Conservation (phyloP, 2,888 invertebrate genomes). For the Philonicus albiceps region DNA sequence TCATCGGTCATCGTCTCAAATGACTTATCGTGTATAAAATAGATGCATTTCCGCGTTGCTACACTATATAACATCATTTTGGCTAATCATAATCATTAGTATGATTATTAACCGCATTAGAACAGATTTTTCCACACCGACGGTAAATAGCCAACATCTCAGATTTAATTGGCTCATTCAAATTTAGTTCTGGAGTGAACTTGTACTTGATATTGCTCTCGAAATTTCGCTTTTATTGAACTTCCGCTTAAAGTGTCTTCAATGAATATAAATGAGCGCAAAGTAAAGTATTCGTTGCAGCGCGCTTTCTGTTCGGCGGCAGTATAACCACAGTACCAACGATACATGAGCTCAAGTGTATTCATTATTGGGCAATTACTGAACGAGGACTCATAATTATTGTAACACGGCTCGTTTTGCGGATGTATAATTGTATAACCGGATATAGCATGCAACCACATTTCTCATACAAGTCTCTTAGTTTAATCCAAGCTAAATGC, state of each 20-base stretch:
- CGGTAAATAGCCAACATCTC: background rate
- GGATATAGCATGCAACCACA: slow-evolving; percentile 33
- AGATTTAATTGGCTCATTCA: slow-evolving; percentile 18
- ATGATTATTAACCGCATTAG: background rate
- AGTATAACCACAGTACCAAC: background rate
- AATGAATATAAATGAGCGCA: slow-evolving; percentile 34
- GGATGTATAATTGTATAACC: slow-evolving; percentile 27
- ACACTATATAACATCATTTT: background rate
- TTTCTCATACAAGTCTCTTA: background rate
- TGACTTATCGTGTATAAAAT: background rate
- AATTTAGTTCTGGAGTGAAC: slow-evolving; percentile 40
- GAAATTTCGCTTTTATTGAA: slow-evolving; percentile 45
- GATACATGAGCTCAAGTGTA: slow-evolving; percentile 31
- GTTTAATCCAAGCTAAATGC: background rate
- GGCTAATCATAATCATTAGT: background rate
- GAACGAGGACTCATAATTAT: slow-evolving; percentile 35
- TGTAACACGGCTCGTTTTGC: slow-evolving; percentile 23
- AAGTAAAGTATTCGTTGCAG: slow-evolving; percentile 1
- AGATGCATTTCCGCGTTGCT: slow-evolving; percentile 4
- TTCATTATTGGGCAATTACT: slow-evolving; percentile 43
- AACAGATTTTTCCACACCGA: background rate
- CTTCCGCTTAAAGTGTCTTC: slow-evolving; percentile 43
- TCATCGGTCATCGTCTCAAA: slow-evolving; percentile 31
- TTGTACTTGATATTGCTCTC: slow-evolving; percentile 48
- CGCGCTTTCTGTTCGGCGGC: background rate